A percentile compares a stretch with the other conserved stretches of the same genome.
Evolutionary conservation across 2,797 vertebrate genomes (phyloP).

Genomic region (Botia kubotai): DNA sequence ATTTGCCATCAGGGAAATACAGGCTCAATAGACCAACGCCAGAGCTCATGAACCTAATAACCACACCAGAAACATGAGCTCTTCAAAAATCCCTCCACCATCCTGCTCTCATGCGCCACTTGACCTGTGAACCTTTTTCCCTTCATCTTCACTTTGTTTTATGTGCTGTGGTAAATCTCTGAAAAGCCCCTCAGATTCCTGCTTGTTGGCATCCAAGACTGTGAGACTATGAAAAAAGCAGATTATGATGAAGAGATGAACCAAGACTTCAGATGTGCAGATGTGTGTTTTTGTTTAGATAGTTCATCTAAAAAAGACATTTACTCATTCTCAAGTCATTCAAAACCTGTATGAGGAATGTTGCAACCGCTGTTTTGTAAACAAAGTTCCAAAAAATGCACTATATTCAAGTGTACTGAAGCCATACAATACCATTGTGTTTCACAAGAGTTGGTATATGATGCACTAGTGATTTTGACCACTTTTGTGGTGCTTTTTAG

Average conservation of each 20-base stretch:
- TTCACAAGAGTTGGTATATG: neutral
- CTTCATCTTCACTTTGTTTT: slow-evolving; percentile 62
- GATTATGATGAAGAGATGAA: slow-evolving; percentile 33
- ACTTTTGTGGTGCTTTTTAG: neutral
- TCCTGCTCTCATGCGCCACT: slow-evolving; percentile 65
- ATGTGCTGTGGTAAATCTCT: slow-evolving; percentile 70
- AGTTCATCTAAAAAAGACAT: neutral
- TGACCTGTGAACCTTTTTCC: slow-evolving; percentile 67
- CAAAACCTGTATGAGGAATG: neutral
- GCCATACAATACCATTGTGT: neutral
- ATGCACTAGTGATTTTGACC: neutral
- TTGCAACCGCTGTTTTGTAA: neutral
- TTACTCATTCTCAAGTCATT: slow-evolving; percentile 8
- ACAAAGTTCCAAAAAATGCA: neutral
- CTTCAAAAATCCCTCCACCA: slow-evolving; percentile 57
- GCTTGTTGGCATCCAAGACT: slow-evolving; percentile 55
- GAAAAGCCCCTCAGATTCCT: slow-evolving; percentile 65
- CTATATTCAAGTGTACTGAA: neutral
- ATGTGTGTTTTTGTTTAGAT: slow-evolving; percentile 12
- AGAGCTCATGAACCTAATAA: neutral
- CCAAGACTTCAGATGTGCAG: slow-evolving; percentile 38
- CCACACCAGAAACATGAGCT: slow-evolving; percentile 66
- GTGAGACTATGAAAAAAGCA: slow-evolving; percentile 21
- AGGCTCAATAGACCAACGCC: slow-evolving; percentile 25
- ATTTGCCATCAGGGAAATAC: slow-evolving; percentile 44